phyloP scores from a whole-genome alignment of 2,888 invertebrate genomes.

The Clitarchus hookeri region DNA sequence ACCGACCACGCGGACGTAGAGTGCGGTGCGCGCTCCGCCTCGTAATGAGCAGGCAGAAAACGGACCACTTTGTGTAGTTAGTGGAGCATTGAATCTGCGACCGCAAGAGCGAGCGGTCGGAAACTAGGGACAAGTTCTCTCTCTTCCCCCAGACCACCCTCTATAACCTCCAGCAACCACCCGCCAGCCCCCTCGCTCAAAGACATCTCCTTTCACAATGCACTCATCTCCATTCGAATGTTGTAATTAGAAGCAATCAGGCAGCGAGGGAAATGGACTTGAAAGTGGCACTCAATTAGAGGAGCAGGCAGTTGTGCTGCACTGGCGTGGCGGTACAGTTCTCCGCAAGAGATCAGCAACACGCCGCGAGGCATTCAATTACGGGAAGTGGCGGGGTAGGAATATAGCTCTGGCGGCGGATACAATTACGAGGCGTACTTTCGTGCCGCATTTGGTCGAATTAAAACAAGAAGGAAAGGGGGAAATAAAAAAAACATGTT shows the following conservation, averaged over 20 bases:
- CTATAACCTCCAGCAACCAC: neutral
- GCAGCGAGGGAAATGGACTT: slow-evolving; percentile 2
- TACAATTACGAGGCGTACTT: neutral
- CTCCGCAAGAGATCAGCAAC: neutral
- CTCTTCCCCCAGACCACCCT: neutral
- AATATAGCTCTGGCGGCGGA: neutral
- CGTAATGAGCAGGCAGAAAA: neutral
- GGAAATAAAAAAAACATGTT: neutral
- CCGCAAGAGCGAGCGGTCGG: slow-evolving; percentile 9
- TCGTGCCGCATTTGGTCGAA: neutral
- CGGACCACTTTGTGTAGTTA: slow-evolving; percentile 8
- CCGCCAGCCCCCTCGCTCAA: neutral
- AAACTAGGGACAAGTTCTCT: neutral
- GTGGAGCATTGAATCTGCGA: slow-evolving; percentile 14
- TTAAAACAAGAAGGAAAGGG: neutral
- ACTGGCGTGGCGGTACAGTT: neutral
- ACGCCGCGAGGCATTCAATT: neutral
- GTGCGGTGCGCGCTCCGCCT: neutral
- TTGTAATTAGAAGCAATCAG: slow-evolving; percentile 10
- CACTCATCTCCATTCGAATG: slow-evolving; percentile 10
- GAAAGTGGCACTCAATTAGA: slow-evolving; percentile 14
- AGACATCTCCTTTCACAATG: slow-evolving; percentile 1
- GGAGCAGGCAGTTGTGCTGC: neutral
- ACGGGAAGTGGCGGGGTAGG: neutral
- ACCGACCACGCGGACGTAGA: neutral